Percentiles rank a stretch among this genome's conserved stretches.
These are phyloP conservation scores for Saimiri boliviensis DNA, from an alignment of 2,113 vertebrate species.

Conservation along the genomic window DNA sequence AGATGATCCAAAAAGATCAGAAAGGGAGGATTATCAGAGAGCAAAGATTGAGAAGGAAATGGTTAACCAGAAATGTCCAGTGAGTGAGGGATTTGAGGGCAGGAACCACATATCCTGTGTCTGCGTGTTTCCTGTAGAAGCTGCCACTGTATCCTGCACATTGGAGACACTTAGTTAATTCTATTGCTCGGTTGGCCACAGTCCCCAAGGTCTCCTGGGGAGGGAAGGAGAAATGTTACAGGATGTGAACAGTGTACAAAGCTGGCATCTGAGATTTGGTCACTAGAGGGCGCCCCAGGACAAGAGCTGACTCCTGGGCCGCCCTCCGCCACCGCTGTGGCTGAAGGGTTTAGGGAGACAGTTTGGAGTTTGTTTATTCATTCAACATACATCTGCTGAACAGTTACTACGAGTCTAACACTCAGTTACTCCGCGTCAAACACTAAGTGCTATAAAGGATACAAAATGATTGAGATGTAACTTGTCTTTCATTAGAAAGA, in stretches of 20 bases:
- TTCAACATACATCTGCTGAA: not conserved
- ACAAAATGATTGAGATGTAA: not conserved
- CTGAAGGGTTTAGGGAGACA: fast-evolving
- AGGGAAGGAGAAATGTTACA: not conserved
- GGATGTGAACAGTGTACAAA: not conserved
- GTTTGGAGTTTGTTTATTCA: not conserved
- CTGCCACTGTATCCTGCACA: not conserved
- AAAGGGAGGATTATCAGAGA: not conserved
- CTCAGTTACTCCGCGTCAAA: not conserved
- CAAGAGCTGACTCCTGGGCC: not conserved
- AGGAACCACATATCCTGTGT: not conserved
- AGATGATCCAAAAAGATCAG: not conserved
- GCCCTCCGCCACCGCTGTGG: fast-evolving
- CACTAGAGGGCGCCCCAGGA: constrained; percentile 75
- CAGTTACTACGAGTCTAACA: not conserved
- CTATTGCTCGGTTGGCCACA: not conserved
- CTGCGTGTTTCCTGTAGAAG: not conserved
- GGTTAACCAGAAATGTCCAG: not conserved
- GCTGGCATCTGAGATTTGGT: not conserved
- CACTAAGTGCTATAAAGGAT: not conserved
- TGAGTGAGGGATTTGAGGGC: not conserved
- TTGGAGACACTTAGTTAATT: not conserved
- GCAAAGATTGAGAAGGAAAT: not conserved
- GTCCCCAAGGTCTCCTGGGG: not conserved
- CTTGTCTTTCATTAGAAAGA: not conserved